phyloP scores from a whole-genome alignment of 2,797 vertebrate genomes.

The Centropyge bicolor region DNA sequence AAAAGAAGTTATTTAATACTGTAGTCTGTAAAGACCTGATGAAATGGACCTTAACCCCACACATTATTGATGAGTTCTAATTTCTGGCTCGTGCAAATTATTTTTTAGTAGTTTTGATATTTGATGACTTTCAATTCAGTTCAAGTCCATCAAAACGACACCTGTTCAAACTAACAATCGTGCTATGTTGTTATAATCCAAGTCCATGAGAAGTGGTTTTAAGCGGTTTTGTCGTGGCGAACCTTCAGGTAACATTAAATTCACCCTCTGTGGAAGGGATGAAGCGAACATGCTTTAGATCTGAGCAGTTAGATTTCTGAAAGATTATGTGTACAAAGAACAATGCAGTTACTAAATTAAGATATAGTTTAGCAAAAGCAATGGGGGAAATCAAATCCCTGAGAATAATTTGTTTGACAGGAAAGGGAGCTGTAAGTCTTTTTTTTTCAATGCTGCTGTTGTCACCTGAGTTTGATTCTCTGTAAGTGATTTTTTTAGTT shows the following conservation, averaged over 20 bases:
- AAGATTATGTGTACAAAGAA: constrained; percentile 67
- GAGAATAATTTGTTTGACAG: constrained; percentile 60
- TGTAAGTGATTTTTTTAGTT: constrained; percentile 74
- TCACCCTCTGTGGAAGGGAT: constrained; percentile 50
- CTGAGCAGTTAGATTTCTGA: constrained; percentile 60
- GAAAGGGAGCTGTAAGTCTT: constrained; percentile 74
- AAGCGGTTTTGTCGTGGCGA: constrained; percentile 82
- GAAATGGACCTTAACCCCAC: constrained; percentile 40
- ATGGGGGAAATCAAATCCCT: constrained; percentile 72
- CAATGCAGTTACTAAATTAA: constrained; percentile 73
- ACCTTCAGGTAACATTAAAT: constrained; percentile 66
- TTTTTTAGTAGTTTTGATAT: constrained; percentile 4
- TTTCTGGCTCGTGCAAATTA: constrained; percentile 33
- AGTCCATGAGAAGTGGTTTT: constrained; percentile 83
- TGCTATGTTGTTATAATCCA: constrained; percentile 26
- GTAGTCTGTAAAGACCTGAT: constrained; percentile 56
- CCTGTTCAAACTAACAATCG: constrained; percentile 8
- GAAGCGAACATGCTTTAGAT: constrained; percentile 56
- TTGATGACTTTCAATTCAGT: constrained; percentile 14
- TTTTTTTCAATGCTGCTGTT: constrained; percentile 85
- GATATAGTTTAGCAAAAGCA: constrained; percentile 62
- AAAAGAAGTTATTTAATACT: constrained; percentile 76
- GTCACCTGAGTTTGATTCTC: constrained; percentile 78
- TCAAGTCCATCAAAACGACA: constrained; percentile 26
- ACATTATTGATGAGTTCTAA: constrained; percentile 38